A percentile compares a stretch with the other conserved stretches of the same genome.
Conservation (phyloP, 2,113 vertebrate species). For the Halcyon malimbica region DNA sequence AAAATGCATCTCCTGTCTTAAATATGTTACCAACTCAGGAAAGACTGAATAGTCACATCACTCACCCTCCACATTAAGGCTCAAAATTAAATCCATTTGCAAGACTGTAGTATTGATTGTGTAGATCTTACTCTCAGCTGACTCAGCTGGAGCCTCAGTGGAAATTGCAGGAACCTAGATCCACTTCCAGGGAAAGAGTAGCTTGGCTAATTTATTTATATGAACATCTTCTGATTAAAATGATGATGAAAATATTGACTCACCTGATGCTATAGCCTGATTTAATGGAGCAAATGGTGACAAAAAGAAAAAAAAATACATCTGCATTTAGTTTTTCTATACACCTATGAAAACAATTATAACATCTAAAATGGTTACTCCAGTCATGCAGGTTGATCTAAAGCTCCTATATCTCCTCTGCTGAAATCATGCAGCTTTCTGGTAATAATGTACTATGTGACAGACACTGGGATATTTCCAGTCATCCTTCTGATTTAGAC, state of each 20-base stretch:
- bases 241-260: not conserved
- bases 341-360: not conserved
- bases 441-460: not conserved
- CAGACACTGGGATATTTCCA: not conserved
- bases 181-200: not conserved
- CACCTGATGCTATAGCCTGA: not conserved
- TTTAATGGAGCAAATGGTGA: not conserved
- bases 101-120: not conserved
- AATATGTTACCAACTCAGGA: not conserved
- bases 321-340: not conserved
- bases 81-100: not conserved
- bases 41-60: not conserved
- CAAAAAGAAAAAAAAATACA: not conserved
- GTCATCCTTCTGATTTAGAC: not conserved
- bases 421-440: not conserved
- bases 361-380: not conserved
- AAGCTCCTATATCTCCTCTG: not conserved
- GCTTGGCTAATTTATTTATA: not conserved
- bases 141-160: not conserved
- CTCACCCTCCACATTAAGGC: not conserved
- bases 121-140: not conserved
- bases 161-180: not conserved
- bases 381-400: not conserved
- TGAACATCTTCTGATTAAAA: not conserved
- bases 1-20: not conserved